Base-by-base conservation (phyloP, 1,140 invertebrate species). In the Neocloeon triangulifer region DNA sequence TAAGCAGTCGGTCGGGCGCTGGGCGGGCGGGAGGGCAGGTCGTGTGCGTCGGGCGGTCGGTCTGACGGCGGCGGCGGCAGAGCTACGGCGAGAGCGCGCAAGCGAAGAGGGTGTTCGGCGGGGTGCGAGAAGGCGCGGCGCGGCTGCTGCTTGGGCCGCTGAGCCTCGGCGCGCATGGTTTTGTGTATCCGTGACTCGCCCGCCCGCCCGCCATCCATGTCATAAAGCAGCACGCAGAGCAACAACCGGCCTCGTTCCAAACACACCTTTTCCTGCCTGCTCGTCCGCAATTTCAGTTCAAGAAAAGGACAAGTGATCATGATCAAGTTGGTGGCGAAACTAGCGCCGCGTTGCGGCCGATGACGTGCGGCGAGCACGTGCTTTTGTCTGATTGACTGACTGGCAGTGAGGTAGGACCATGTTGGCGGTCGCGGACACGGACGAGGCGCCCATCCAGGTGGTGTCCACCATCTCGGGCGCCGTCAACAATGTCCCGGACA, bases 401-500 rank as follows among this genome's bases (percentile, higher is more conserved):
- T n/a, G n/a, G n/a, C n/a, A n/a, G n/a, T n/a, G n/a, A n/a, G n/a
- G n/a, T n/a, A n/a, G n/a, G n/a, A n/a, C n/a, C n/a, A n/a, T n/a
- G n/a, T n/a, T n/a, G n/a, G n/a, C n/a, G n/a, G n/a, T n/a, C n/a
- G n/a, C n/a, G n/a, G n/a, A n/a, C n/a, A n/a, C n/a, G n/a, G n/a
- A n/a, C n/a, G n/a, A n/a, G n/a, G n/a, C n/a, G n/a, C n/a, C 27
- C 27, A 2, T 14, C 27, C 5, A 29, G 37, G 43, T 47, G 27
- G 40, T 48, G 46, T 54, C 51, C 41, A 56, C 52, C 41, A 59
- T 46, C 36, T 59, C 47, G 48, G 47, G 58, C 35, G 55, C 54
- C 32, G 46, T 49, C 7, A 50, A 47, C 38, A 34, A 43, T n/a
- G 21, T 33, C 2, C 60, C 65, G 1, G 71, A 72, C 48, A 66